Evolutionary conservation across 2,888 invertebrate species (phyloP), one percentile per base, ranked within the genome.

Genomic region (Cheilosia grossa): DNA sequence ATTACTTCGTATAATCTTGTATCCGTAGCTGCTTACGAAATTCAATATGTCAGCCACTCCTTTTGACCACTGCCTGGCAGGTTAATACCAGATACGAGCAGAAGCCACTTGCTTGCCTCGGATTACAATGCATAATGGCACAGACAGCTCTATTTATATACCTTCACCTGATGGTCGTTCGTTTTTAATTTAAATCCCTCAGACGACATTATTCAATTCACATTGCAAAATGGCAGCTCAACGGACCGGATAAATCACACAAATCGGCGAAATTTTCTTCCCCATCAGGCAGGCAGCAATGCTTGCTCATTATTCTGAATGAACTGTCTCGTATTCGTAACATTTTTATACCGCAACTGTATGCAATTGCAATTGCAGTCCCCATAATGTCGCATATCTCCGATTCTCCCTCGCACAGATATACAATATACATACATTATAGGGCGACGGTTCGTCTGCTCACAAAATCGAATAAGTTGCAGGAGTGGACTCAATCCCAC

Each of bases 171-270:
- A 9, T 47, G 78, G 54, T 66, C 47, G 51, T 19, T 42, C n/a
- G 66, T 47, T 72, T 82, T 78, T 66, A 78, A 82, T 73, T 82
- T 78, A 82, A 82, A 82, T 66, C 70, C 66, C 78, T 77, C 70
- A 15, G 53, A 69, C 63, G 44, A 77, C 77, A 70, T 77, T 70
- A 63, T 75, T 63, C 75, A 69, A 77, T 64, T 69, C 24, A 15
- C 21, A 72, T 63, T 33, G 44, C 19, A 56, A 42, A 53, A 40
- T 27, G 37, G 51, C 59, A 37, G 63, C 33, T 53, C 49, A 81
- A 64, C 66, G 40, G 33, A 64, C 33, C 61, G 51, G 37, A 73
- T 82, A 73, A 73, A 73, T 63, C 56, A 79, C 59, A 40, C 53
- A 78, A 59, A 59, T 54, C 17, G 40, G 40, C 19, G 61, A 33